These are phyloP conservation scores for Cryptotis parvus DNA, from an alignment of 2,113 vertebrate species.

Conservation along the genomic window DNA sequence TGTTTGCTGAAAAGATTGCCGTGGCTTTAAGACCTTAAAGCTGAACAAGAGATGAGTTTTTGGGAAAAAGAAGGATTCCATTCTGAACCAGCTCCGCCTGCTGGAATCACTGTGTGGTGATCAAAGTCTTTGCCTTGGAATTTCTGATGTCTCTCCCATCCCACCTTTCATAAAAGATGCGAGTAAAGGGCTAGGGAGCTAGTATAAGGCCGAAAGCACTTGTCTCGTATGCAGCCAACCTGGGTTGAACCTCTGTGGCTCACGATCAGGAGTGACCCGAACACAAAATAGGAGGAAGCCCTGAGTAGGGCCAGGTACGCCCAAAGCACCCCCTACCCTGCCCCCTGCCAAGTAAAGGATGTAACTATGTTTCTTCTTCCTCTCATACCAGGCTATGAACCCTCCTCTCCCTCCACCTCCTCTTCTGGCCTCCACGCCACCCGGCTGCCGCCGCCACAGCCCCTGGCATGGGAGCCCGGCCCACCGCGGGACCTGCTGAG, in stretches of 20 bases:
- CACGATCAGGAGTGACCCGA: no score
- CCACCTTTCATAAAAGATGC: neutral
- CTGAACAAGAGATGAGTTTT: conserved; percentile 36
- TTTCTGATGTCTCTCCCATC: conserved; percentile 28
- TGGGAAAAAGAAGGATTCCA: neutral
- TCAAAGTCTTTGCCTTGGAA: neutral
- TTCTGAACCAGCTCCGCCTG: neutral
- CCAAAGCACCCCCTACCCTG: no score
- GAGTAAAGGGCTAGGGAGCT: neutral
- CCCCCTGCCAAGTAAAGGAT: neutral
- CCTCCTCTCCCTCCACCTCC: conserved; percentile 93
- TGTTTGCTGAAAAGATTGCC: conserved; percentile 73
- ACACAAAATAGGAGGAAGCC: no score
- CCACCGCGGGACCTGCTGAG: conserved; percentile 89
- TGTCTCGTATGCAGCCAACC: no score
- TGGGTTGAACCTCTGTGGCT: no score
- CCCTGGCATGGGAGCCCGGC: conserved; percentile 88
- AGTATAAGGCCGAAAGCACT: no score
- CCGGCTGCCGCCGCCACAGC: conserved; percentile 1
- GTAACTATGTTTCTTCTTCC: conserved; percentile 40
- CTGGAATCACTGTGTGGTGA: no score
- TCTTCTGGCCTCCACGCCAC: conserved; percentile 86
- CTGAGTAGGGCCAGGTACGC: no score
- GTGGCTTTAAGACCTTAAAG: conserved; percentile 55
- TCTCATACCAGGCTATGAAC: conserved; percentile 86